phyloP scores from a whole-genome alignment of 2,797 vertebrate species.

The Notolabrus celidotus region DNA sequence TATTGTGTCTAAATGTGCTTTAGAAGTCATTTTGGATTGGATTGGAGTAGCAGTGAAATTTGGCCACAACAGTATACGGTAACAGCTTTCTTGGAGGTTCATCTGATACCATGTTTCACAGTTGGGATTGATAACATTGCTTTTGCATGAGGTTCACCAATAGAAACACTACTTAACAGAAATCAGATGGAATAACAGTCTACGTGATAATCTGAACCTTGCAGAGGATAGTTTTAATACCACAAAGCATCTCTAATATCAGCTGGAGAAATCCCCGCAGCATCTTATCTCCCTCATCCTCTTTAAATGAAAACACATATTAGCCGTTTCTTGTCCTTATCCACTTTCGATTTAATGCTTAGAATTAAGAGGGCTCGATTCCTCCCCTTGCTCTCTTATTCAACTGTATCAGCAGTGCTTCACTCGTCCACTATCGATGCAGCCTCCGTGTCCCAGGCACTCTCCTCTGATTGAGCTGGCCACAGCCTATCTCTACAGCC shows the following conservation, averaged over 20 bases:
- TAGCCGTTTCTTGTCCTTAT: conserved; percentile 22
- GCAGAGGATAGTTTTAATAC: neutral
- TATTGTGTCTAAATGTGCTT: too few relatives aligned
- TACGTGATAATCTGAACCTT: too few relatives aligned
- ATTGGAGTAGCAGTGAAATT: too few relatives aligned
- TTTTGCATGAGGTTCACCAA: too few relatives aligned
- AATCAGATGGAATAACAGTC: too few relatives aligned
- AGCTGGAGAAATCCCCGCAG: neutral
- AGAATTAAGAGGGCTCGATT: conserved; percentile 21
- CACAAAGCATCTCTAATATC: neutral
- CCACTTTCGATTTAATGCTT: conserved; percentile 25
- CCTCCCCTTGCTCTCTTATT: conserved; percentile 36
- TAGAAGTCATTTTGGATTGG: too few relatives aligned
- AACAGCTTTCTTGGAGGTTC: too few relatives aligned
- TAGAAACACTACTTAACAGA: too few relatives aligned
- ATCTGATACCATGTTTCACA: too few relatives aligned
- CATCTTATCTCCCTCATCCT: conserved; percentile 11
- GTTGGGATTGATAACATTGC: too few relatives aligned
- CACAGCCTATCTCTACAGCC: conserved; percentile 40
- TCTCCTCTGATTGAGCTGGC: conserved; percentile 43
- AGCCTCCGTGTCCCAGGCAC: conserved; percentile 20
- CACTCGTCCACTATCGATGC: conserved; percentile 36
- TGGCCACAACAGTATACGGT: too few relatives aligned
- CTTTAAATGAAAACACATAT: conserved; percentile 32
- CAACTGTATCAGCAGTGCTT: conserved; percentile 44